A percentile compares a stretch with the other conserved stretches of the same genome.
Conservation (phyloP, 2,888 invertebrate genomes). For the Synanthedon myopaeformis region DNA sequence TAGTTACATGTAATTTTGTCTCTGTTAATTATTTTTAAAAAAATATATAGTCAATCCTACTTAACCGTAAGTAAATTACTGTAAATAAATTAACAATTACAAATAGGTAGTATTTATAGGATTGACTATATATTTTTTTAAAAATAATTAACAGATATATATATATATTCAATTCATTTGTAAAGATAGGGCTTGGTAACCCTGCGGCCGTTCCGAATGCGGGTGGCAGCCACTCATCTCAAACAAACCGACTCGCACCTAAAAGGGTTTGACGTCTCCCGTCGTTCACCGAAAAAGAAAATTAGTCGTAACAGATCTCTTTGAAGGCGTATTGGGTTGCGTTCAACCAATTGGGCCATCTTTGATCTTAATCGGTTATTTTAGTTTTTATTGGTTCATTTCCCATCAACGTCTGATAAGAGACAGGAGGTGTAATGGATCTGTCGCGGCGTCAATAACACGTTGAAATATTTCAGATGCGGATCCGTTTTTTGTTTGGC, state of each 20-base stretch:
- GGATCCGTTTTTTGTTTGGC: neutral
- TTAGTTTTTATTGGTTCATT: neutral
- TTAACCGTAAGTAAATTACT: no score
- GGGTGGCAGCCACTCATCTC: conserved; percentile 36
- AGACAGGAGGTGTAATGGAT: conserved; percentile 9
- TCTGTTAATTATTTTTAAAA: no score
- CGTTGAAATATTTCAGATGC: conserved; percentile 2
- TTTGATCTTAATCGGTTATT: conserved; percentile 36
- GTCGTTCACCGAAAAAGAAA: conserved; percentile 42
- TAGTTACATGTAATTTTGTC: no score
- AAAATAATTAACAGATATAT: no score
- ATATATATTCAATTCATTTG: no score
- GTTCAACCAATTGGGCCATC: conserved; percentile 49
- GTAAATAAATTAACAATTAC: no score
- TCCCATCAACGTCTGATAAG: conserved; percentile 8
- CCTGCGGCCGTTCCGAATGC: conserved; percentile 19
- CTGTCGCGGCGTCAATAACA: conserved; percentile 5
- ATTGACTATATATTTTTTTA: no score
- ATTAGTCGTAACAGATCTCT: conserved; percentile 32
- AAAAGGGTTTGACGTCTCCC: conserved; percentile 52
- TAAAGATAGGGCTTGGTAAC: neutral
- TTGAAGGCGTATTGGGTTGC: conserved; percentile 40
- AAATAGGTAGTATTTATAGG: no score
- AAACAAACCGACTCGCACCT: conserved; percentile 25
- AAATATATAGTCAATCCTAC: no score